Conservation (phyloP, 2,113 vertebrate species). For the Saccopteryx leptura region DNA sequence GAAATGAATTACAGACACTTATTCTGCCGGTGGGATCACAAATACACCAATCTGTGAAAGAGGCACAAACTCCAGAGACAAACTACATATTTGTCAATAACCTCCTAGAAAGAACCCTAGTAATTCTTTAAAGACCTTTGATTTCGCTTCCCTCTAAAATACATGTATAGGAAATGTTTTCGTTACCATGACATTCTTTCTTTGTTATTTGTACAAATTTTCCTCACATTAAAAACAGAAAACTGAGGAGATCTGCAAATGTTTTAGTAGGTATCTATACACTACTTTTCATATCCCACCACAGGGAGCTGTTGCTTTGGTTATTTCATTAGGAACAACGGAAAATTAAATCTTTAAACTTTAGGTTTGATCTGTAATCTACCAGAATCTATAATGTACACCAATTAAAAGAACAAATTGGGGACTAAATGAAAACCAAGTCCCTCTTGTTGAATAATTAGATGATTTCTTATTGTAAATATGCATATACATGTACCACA, state of each 20-base stretch:
- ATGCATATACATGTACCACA: not conserved
- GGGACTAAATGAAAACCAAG: slow-evolving; percentile 45
- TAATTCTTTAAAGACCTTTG: slow-evolving; percentile 93
- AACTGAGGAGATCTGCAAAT: slow-evolving; percentile 92
- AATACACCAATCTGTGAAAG: slow-evolving; percentile 93
- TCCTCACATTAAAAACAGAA: slow-evolving; percentile 92
- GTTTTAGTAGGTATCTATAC: slow-evolving; percentile 89
- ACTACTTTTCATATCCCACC: slow-evolving; percentile 87
- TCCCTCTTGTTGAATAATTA: slow-evolving; percentile 50
- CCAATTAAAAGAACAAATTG: slow-evolving; percentile 81
- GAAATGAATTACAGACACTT: slow-evolving; percentile 93
- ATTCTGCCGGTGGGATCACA: slow-evolving; percentile 93
- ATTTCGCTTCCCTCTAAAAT: slow-evolving; percentile 91
- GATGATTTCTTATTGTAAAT: slow-evolving; percentile 59
- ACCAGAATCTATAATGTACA: slow-evolving; percentile 74
- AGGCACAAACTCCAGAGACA: slow-evolving; percentile 93
- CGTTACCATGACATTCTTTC: slow-evolving; percentile 92
- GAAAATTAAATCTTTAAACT: slow-evolving; percentile 90
- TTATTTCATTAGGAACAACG: slow-evolving; percentile 90
- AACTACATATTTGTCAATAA: slow-evolving; percentile 93
- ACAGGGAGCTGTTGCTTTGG: slow-evolving; percentile 86
- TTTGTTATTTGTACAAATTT: slow-evolving; percentile 92
- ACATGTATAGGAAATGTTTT: slow-evolving; percentile 92
- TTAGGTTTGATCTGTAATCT: slow-evolving; percentile 82
- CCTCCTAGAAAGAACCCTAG: slow-evolving; percentile 92